Base-by-base conservation (phyloP, 2,888 invertebrate genomes). In the Octonoba sinensis region DNA sequence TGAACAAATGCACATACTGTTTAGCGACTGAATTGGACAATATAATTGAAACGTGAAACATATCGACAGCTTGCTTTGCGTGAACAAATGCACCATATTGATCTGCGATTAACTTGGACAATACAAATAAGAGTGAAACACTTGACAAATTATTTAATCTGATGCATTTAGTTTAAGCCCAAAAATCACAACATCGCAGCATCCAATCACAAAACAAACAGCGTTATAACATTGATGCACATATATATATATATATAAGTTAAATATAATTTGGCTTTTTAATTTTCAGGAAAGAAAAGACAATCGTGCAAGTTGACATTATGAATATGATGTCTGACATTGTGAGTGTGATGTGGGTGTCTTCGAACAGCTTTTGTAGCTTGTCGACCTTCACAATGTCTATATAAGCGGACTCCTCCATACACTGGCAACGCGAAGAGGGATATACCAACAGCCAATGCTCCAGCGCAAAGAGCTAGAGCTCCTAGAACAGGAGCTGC, bases 401-500 rank as follows among this genome's bases (percentile, higher is more conserved):
- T 84, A 56, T 85, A 86, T 3, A 86, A 74, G 57, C 84, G 77
- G 16, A 86, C 76, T 3, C 84, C 87, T 13, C 87, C 87, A 54
- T 87, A 87, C 3, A 87, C 86, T 1, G 89, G 89, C 13, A 88
- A 85, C 16, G 87, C 86, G 56, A 88, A 85, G 13, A 87, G 85
- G 57, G 88, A 87, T 16, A 87, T 84, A 4, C 88, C 87, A 12
- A 88, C 84, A 15, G 88, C 85, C 15, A 87, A 82, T 1, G 86
- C 87, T 6, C 87, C 88, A 1, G 87, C 88, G 47, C 87, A 88
- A 0, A 88, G 83, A 3, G 87, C 87, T n/a, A 88, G 82, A 11
- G 87, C 87, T 46, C 79, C 74, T 27, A 83, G 60, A 13, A 75
- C 36, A 15, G 83, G 75, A 15, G 75, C 83, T 20, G 75, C 83